Conservation (phyloP, 2,888 invertebrate species). For the Drosophila anomelani region DNA sequence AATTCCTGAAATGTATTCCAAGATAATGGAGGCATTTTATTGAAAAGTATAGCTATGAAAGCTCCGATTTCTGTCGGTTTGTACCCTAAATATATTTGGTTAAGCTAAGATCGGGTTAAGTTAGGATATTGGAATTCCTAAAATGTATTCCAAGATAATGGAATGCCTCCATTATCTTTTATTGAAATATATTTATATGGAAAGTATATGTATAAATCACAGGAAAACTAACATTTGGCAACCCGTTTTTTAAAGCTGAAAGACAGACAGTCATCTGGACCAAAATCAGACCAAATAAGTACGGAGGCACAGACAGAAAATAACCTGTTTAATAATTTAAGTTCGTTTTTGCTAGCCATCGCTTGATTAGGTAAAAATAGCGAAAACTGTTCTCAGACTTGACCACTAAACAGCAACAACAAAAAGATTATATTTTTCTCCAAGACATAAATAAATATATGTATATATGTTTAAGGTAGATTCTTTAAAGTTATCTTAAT, state of each 20-base stretch:
- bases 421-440: neutral
- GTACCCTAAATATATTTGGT: no score
- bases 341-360: neutral
- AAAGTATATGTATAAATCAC: neutral
- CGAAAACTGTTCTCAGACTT: neutral
- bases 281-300: conserved; percentile 2
- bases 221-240: conserved; percentile 3
- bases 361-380: neutral
- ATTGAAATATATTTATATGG: no score
- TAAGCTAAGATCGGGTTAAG: no score
- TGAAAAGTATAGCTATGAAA: no score
- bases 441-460: neutral
- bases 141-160: no score
- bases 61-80: no score
- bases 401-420: no score
- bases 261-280: neutral
- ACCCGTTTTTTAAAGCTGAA: neutral
- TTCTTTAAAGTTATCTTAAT: no score
- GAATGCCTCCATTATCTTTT: no score
- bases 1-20: neutral
- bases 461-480: neutral
- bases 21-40: neutral
- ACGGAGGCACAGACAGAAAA: neutral
- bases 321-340: conserved; percentile 11
- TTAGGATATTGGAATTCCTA: no score